A percentile compares a stretch with the other conserved stretches of the same genome.
phyloP scores from a whole-genome alignment of 2,888 invertebrate species.

The Pammene aurita region DNA sequence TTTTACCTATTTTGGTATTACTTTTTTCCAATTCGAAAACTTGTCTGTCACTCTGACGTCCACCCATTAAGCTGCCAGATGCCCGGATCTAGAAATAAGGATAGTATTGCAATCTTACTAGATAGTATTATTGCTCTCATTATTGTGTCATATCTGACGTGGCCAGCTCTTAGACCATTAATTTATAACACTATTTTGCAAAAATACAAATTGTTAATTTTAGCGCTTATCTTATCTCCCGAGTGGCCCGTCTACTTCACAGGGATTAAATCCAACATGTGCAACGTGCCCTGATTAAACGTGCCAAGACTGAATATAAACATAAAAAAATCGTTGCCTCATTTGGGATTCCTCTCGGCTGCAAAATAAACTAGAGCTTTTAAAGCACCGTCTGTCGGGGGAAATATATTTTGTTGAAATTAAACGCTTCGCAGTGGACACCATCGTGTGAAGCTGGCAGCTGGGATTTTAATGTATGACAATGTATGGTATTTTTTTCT shows the following conservation, averaged over 20 bases:
- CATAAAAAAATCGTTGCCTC: conserved; percentile 49
- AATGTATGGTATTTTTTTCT: neutral
- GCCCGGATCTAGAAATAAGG: too few relatives aligned
- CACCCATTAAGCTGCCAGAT: too few relatives aligned
- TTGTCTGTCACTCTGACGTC: too few relatives aligned
- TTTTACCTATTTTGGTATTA: too few relatives aligned
- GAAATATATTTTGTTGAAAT: conserved; percentile 57
- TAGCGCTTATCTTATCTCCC: conserved; percentile 23
- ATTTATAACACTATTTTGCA: neutral
- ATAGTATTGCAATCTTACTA: too few relatives aligned
- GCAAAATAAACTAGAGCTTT: conserved; percentile 55
- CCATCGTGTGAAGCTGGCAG: conserved; percentile 47
- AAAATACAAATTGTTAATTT: conserved; percentile 12
- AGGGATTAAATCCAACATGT: conserved; percentile 44
- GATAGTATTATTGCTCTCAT: too few relatives aligned
- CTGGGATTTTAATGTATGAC: neutral
- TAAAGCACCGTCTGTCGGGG: conserved; percentile 50
- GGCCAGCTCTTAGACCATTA: too few relatives aligned
- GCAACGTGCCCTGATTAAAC: conserved; percentile 41
- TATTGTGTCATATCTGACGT: too few relatives aligned
- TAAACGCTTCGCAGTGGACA: conserved; percentile 49
- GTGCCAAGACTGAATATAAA: conserved; percentile 39
- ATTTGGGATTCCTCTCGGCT: conserved; percentile 57
- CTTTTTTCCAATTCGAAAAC: too few relatives aligned
- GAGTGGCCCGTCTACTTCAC: conserved; percentile 42